These are phyloP conservation scores for Cantharis nigra DNA, from an alignment of 2,888 invertebrate species.

Conservation along the genomic window DNA sequence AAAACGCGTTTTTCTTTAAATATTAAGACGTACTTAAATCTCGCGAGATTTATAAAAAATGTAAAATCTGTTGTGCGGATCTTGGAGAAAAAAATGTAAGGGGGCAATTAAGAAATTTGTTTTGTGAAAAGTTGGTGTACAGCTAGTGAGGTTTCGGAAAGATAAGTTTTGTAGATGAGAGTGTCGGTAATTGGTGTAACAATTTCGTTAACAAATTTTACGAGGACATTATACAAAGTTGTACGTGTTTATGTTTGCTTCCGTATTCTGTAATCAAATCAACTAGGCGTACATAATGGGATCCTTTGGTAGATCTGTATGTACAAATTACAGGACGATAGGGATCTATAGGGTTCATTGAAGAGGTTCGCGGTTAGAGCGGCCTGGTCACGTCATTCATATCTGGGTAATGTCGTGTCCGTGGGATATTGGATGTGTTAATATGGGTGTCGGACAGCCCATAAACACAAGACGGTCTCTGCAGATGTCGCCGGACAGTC, in stretches of 20 bases:
- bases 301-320: slow-evolving; percentile 26
- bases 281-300: slow-evolving; percentile 28
- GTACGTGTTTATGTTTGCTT: slow-evolving; percentile 28
- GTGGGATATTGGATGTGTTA: slow-evolving; percentile 57
- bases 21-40: neutral
- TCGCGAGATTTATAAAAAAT: neutral
- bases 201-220: slow-evolving; percentile 26
- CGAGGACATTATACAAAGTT: slow-evolving; percentile 25
- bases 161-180: slow-evolving; percentile 10
- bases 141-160: neutral
- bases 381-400: slow-evolving; percentile 56
- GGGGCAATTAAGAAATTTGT: slow-evolving; percentile 10
- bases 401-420: slow-evolving; percentile 56
- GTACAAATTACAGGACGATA: slow-evolving; percentile 32
- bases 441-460: slow-evolving; percentile 55
- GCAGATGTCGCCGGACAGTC: slow-evolving; percentile 55
- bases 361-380: slow-evolving; percentile 29
- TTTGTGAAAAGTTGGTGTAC: neutral
- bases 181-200: slow-evolving; percentile 6
- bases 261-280: slow-evolving; percentile 26
- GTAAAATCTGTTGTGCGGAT: neutral
- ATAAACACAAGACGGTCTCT: slow-evolving; percentile 56
- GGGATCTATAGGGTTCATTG: slow-evolving; percentile 31
- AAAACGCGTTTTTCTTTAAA: slow-evolving; percentile 1
- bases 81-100: neutral